Evolutionary conservation across 2,888 invertebrate species (phyloP).

Genomic region (Drepanosiphum platanoidis): DNA sequence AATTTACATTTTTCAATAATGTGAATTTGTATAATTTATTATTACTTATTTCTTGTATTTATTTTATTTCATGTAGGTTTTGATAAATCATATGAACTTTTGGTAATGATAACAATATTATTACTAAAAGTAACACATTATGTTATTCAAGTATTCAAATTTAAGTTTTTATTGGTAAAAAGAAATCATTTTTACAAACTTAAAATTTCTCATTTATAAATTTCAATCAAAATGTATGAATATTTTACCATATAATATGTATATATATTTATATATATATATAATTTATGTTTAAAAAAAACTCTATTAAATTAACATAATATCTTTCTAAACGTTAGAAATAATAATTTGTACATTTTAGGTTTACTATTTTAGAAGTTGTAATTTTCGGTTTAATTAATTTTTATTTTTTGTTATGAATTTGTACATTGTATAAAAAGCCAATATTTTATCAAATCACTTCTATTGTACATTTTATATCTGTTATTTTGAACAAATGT

Average conservation of each 20-base stretch:
- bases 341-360: background rate
- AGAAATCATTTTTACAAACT: background rate
- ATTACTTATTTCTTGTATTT: background rate
- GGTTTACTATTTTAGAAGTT: background rate
- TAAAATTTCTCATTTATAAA: background rate
- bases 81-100: background rate
- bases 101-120: background rate
- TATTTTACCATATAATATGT: background rate
- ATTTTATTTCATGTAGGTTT: background rate
- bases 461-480: slow-evolving; percentile 21
- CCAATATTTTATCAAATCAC: slow-evolving; percentile 6
- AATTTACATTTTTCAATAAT: background rate
- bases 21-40: background rate
- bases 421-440: slow-evolving; percentile 15
- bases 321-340: background rate
- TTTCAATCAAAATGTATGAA: slow-evolving; percentile 28
- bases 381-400: background rate
- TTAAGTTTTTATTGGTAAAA: background rate
- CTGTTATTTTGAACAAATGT: slow-evolving; percentile 51
- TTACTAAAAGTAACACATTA: too few relatives aligned
- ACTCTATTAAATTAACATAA: background rate
- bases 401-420: slow-evolving; percentile 11
- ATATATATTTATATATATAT: background rate
- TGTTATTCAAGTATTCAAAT: background rate
- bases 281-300: background rate